phyloP scores from a whole-genome alignment of 2,113 vertebrate species.

The Syngnathoides biaculeatus region DNA sequence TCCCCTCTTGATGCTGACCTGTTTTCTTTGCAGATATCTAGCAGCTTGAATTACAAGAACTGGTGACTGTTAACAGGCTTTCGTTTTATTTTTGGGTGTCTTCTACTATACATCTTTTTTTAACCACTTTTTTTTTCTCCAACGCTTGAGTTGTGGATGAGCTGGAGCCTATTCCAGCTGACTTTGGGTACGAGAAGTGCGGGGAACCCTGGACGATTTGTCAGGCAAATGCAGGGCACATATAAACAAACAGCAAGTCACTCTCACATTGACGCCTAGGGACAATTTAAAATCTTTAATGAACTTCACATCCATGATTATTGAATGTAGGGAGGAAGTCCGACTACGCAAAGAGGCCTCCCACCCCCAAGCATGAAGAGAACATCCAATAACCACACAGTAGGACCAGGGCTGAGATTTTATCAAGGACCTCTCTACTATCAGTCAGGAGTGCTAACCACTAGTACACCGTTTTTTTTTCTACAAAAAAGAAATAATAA shows the following conservation, averaged over 20 bases:
- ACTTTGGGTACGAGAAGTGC: background rate
- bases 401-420: no score
- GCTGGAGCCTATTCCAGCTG: background rate
- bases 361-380: background rate
- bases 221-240: background rate
- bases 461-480: background rate
- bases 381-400: background rate
- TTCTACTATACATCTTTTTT: background rate
- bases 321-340: background rate
- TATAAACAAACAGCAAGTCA: background rate
- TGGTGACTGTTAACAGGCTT: constrained; percentile 53
- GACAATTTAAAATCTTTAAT: background rate
- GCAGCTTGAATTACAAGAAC: constrained; percentile 48
- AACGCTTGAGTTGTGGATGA: background rate
- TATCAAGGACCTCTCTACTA: background rate
- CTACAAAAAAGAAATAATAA: constrained; percentile 36
- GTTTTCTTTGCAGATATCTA: constrained; percentile 51
- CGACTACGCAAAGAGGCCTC: background rate
- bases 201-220: background rate
- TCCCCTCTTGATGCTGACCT: constrained; percentile 35
- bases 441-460: background rate
- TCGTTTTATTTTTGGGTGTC: constrained; percentile 48
- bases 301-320: background rate
- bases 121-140: background rate
- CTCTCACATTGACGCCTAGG: background rate